These are phyloP conservation scores for Sturnus vulgaris DNA, from an alignment of 2,113 vertebrate genomes.

Conservation along the genomic window DNA sequence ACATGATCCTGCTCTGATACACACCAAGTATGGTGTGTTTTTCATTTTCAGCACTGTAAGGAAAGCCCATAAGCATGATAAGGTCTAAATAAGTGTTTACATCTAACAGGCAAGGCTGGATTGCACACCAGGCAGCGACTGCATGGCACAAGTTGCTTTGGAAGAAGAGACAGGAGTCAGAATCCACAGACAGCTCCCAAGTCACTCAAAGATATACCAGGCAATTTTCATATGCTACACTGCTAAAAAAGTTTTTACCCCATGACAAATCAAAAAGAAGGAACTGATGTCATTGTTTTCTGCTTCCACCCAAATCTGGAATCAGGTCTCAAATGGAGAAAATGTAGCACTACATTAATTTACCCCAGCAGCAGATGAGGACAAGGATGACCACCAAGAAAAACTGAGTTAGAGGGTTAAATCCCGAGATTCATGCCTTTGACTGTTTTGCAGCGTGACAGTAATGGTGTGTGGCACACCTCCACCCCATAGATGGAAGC, in stretches of 20 bases:
- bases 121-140: fast-evolving
- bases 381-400: background rate
- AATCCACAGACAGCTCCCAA: background rate
- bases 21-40: background rate
- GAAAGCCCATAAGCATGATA: background rate
- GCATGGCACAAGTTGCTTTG: background rate
- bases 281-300: background rate
- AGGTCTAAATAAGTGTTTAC: background rate
- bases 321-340: background rate
- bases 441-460: background rate
- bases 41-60: background rate
- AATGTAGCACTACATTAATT: background rate
- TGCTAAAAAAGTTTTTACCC: background rate
- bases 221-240: background rate
- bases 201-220: background rate
- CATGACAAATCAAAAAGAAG: background rate
- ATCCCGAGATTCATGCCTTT: background rate
- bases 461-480: background rate
- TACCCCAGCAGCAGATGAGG: background rate
- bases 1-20: background rate
- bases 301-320: background rate
- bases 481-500: background rate
- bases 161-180: background rate
- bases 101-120: background rate
- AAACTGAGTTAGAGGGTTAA: background rate